A percentile compares a stretch with the other conserved stretches of the same genome.
These are phyloP conservation scores for Cecidostiba fungosa DNA, from an alignment of 2,888 invertebrate species.

Conservation along the genomic window DNA sequence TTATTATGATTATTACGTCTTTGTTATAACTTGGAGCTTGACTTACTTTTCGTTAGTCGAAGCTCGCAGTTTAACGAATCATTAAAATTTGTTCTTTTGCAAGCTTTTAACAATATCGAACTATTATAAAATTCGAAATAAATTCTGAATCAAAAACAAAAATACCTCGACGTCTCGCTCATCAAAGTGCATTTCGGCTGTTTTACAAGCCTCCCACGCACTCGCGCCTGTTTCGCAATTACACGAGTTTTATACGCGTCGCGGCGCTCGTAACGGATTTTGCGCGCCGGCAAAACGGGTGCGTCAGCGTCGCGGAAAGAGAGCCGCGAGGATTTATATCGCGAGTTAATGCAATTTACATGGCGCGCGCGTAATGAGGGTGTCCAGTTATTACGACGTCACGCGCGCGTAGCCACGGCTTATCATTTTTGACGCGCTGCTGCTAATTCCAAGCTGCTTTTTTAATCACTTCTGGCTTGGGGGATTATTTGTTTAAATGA, in stretches of 20 bases:
- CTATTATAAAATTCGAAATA: no score
- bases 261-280: constrained; percentile 23
- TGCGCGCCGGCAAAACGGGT: neutral
- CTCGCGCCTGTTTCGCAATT: constrained; percentile 57
- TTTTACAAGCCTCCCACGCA: neutral
- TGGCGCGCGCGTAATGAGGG: constrained; percentile 59
- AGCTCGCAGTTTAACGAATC: neutral
- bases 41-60: neutral
- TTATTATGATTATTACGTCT: no score
- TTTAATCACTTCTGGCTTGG: constrained; percentile 53
- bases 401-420: neutral
- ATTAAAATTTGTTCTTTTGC: neutral
- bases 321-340: constrained; percentile 56
- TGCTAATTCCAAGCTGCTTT: constrained; percentile 19
- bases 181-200: neutral
- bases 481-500: no score
- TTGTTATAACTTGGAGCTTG: no score
- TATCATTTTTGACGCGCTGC: constrained; percentile 47
- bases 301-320: constrained; percentile 11
- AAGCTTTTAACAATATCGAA: no score
- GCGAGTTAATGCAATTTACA: constrained; percentile 62
- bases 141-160: no score
- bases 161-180: neutral
- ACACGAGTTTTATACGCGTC: constrained; percentile 48
- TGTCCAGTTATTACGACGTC: constrained; percentile 53